Conservation (phyloP, 2,113 vertebrate genomes). For the Dunckerocampus dactyliophorus region DNA sequence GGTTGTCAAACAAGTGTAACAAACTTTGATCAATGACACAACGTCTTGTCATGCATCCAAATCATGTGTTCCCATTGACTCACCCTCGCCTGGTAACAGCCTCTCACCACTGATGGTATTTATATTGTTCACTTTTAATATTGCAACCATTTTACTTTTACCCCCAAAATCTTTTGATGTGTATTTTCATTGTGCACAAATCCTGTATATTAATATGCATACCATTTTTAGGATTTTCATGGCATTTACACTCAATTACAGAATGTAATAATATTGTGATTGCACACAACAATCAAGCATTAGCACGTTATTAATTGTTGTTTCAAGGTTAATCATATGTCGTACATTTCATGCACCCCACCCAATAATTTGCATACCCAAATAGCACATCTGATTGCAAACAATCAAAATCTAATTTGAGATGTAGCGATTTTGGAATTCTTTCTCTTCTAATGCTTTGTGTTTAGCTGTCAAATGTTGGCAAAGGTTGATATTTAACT, state of each 20-base stretch:
- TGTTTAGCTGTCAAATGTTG: constrained; percentile 18
- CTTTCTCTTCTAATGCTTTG: background rate
- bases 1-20: background rate
- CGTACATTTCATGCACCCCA: background rate
- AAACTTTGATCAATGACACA: background rate
- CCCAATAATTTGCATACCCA: background rate
- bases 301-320: no score
- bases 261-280: background rate
- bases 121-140: no score
- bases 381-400: background rate
- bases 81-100: background rate
- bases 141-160: background rate
- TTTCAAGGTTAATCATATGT: background rate
- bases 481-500: constrained; percentile 48
- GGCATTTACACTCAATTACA: background rate
- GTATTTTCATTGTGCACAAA: background rate
- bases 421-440: background rate
- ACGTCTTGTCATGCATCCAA: background rate
- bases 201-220: background rate
- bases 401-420: background rate
- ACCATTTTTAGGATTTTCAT: background rate
- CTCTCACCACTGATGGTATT: background rate
- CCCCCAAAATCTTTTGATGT: background rate
- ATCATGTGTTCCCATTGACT: background rate
- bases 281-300: background rate